Evolutionary conservation across 2,113 vertebrate genomes (phyloP), one percentile per base, ranked within the genome.

Genomic region (Chaetura pelagica): DNA sequence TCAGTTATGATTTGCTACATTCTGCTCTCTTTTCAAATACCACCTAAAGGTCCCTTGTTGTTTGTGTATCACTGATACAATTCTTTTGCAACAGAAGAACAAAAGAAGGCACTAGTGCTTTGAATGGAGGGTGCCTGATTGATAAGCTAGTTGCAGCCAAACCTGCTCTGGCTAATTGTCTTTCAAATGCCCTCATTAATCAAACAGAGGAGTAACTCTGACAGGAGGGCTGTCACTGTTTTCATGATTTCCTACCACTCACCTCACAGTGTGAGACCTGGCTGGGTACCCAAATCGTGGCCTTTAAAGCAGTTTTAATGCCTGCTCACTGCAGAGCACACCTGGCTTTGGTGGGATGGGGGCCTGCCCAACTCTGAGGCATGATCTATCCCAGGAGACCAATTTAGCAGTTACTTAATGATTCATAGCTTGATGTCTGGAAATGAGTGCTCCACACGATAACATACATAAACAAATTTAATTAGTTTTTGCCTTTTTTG

Each of bases 171-270:
- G 98, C 98, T 99, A 99, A 99, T 99, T 99, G 99, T 99, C 99
- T 99, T 99, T 99, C 99, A 99, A 99, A 99, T 98, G 98, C 98
- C 98, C 99, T 99, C 99, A 99, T 99, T 99, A 99, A 99, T 99
- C 99, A 99, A 98, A 98, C 97, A 94, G 75, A 97, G 94, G 96
- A 98, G 97, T 82, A 96, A 94, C 74, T 95, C 95, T 98, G 98
- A 98, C 97, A 98, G 98, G 96, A 97, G 95, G 96, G 90, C 98
- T 99, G 99, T 99, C 99, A 99, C 92, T 76, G 95, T 94, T 96
- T 94, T 94, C 94, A 91, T 96, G 96, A 97, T 96, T 97, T 97
- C 96, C 97, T 97, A 90, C 90, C 93, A 95, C 98, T 99, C 98
- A 97, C 98, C 98, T 98, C 99, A 80, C 99, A 99, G 99, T 98